Base-by-base conservation (phyloP, 2,113 vertebrate genomes). In the Hyla sarda region DNA sequence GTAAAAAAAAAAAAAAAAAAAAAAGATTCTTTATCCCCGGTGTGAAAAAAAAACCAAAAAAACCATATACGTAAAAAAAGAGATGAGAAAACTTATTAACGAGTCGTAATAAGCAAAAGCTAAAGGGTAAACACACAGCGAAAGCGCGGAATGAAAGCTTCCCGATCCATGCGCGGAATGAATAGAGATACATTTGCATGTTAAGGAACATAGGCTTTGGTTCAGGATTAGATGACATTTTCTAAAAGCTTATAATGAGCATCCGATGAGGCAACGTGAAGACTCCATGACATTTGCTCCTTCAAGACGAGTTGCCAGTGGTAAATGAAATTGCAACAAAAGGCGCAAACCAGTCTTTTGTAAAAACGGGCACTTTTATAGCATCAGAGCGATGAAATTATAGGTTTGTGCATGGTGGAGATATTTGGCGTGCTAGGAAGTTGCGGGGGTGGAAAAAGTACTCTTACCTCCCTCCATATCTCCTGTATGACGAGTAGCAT, bases 221-320 rank as follows among this genome's bases (percentile, higher is more conserved):
- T 37, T 23, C 28, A 23, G 52, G 41, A 28, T 62, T 25, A 45
- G 32, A 34, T 45, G 77, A 62, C 54, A 34, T 60, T 80, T 45
- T 80, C 16, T 80, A 80, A 80, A 60, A 41, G 34, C 77, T n/a
- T 41, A 47, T 65, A 81, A 81, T 62, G 14, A 80, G 77, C 75
- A n/a, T 32, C 52, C 5, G 52, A 21, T 21, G n/a, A 12, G 54
- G 32, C 32, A n/a, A 58, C 21, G 30, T 56, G 52, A 79, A 41
- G 34, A 56, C 48, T 21, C 10, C 34, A 10, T 12, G 75, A 32
- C 75, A 56, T 78, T 37, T 37, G 11, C 28, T 13, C 19, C 23
- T 6, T 23, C 19, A 79, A 34, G 32, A 56, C 1, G 52, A 21
- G 50, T 56, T 52, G 1, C 45, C 11, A 32, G 30, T 7, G 14